These are phyloP conservation scores for Bos indicus DNA, from an alignment of 2,113 vertebrate species.

Conservation along the genomic window DNA sequence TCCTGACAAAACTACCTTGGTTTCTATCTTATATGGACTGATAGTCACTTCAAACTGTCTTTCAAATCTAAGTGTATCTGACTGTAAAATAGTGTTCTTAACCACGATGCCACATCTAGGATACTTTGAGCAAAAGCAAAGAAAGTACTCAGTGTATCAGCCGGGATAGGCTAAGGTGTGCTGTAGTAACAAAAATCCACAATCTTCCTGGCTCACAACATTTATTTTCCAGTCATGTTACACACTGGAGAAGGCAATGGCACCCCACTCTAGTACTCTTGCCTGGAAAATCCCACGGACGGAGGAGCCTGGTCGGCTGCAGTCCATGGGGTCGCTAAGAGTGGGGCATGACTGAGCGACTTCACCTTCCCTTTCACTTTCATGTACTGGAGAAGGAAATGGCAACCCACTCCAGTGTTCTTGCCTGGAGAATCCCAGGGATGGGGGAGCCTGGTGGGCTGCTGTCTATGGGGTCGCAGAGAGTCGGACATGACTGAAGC, in stretches of 20 bases:
- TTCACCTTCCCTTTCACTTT: not conserved
- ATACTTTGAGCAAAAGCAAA: not conserved
- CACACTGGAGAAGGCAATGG: not conserved
- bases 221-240: not conserved
- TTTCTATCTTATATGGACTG: not conserved
- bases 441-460: too few relatives aligned
- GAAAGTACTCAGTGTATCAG: not conserved
- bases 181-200: not conserved
- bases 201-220: not conserved
- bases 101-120: not conserved
- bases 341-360: rapidly evolving
- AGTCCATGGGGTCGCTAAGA: not conserved
- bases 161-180: not conserved
- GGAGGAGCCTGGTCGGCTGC: not conserved
- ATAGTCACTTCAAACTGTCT: not conserved
- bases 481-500: too few relatives aligned
- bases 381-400: too few relatives aligned
- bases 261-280: too few relatives aligned
- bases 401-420: too few relatives aligned
- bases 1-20: not conserved
- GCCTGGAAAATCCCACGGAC: not conserved
- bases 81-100: not conserved
- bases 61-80: not conserved
- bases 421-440: too few relatives aligned
- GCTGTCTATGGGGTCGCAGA: rapidly evolving